phyloP scores from a whole-genome alignment of 2,797 vertebrate genomes.

The Schizothorax lantsangensis region DNA sequence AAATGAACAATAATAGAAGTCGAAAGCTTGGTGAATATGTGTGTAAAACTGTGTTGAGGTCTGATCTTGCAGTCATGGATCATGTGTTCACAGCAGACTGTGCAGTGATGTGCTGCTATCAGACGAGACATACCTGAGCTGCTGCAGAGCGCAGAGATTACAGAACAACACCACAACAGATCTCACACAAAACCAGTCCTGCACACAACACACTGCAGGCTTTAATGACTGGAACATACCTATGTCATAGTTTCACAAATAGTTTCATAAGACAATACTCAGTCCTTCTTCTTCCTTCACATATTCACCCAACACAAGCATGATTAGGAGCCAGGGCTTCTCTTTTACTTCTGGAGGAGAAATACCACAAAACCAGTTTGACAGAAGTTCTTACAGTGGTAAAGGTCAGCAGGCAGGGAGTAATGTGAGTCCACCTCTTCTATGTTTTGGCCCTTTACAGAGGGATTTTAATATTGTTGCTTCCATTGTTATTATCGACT shows the following conservation, averaged over 20 bases:
- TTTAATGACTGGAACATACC: background rate
- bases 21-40: no score
- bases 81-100: constrained; percentile 37
- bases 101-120: constrained; percentile 43
- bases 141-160: constrained; percentile 52
- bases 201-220: constrained; percentile 3
- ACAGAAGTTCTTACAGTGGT: background rate
- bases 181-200: background rate
- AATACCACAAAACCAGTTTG: constrained; percentile 32
- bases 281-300: background rate
- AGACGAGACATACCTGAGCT: constrained; percentile 51
- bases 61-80: constrained; percentile 29
- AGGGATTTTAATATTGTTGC: background rate
- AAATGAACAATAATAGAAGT: background rate
- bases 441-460: background rate
- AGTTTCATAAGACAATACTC: background rate
- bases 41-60: background rate
- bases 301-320: background rate
- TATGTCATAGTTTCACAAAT: background rate
- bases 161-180: background rate
- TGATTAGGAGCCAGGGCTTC: background rate
- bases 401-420: constrained; percentile 10
- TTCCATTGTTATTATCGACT: background rate
- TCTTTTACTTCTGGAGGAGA: background rate
- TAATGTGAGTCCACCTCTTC: constrained; percentile 2